Conservation (phyloP, 2,888 invertebrate genomes). For the Temnothorax rugatulus region DNA sequence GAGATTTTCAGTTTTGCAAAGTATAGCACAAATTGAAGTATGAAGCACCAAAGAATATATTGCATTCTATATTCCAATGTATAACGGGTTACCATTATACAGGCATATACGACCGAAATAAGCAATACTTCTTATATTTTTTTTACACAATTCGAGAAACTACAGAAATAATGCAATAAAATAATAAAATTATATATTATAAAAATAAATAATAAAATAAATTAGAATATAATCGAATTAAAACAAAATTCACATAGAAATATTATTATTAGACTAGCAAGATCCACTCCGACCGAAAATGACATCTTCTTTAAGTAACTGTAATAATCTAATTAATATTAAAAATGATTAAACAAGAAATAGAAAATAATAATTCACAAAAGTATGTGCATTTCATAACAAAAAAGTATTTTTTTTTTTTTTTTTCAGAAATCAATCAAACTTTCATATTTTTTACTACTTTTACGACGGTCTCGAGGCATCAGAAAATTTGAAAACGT, state of each 20-base stretch:
- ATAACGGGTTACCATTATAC: neutral
- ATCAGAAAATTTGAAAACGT: constrained; percentile 89
- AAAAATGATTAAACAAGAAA: neutral
- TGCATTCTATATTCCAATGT: neutral
- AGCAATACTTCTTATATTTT: neutral
- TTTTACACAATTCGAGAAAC: neutral
- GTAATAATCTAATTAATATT: neutral
- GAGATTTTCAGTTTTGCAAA: neutral
- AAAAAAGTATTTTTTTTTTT: neutral
- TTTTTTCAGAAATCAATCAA: constrained; percentile 93
- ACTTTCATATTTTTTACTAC: constrained; percentile 96
- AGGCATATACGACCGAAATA: neutral
- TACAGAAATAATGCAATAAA: neutral
- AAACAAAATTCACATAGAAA: neutral
- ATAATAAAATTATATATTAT: neutral
- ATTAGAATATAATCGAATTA: neutral
- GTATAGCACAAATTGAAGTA: neutral
- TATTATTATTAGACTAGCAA: no score
- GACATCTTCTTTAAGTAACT: no score
- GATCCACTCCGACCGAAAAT: no score
- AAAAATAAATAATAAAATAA: neutral
- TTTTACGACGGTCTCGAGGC: constrained; percentile 94
- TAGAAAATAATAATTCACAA: neutral
- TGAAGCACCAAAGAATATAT: neutral
- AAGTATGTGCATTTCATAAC: neutral